phyloP scores from a whole-genome alignment of 1,140 invertebrate genomes.

The Platorchestia sp. region DNA sequence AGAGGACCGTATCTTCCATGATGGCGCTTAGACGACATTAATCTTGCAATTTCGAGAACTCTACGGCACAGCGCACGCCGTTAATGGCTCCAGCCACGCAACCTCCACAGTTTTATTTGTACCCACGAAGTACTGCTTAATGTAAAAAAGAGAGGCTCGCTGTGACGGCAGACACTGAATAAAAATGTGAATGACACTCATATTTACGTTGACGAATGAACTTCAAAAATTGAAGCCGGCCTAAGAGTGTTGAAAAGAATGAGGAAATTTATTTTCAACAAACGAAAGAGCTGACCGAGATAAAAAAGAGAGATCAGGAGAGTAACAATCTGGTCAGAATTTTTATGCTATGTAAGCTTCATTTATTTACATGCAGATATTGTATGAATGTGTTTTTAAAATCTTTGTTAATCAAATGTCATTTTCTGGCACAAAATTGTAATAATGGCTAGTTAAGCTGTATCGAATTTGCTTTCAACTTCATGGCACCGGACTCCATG shows the following conservation, averaged over 20 bases:
- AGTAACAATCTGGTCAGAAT: too few relatives aligned
- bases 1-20: background rate
- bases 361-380: too few relatives aligned
- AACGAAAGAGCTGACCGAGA: too few relatives aligned
- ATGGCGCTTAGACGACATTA: slow-evolving; percentile 15
- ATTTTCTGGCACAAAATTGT: too few relatives aligned
- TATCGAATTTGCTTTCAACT: too few relatives aligned
- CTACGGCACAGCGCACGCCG: background rate
- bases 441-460: too few relatives aligned
- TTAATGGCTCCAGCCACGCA: background rate
- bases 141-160: background rate
- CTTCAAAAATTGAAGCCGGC: background rate
- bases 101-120: background rate
- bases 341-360: too few relatives aligned
- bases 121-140: background rate
- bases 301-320: too few relatives aligned
- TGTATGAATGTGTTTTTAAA: too few relatives aligned
- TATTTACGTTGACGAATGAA: background rate
- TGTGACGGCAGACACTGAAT: background rate
- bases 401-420: too few relatives aligned
- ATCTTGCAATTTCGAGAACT: slow-evolving; percentile 36
- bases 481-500: too few relatives aligned
- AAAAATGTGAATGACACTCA: background rate
- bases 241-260: background rate
- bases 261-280: too few relatives aligned